Evolutionary conservation across 2,797 vertebrate genomes (phyloP), one percentile per base, ranked within the genome.

Genomic region (Anniella stebbinsi): DNA sequence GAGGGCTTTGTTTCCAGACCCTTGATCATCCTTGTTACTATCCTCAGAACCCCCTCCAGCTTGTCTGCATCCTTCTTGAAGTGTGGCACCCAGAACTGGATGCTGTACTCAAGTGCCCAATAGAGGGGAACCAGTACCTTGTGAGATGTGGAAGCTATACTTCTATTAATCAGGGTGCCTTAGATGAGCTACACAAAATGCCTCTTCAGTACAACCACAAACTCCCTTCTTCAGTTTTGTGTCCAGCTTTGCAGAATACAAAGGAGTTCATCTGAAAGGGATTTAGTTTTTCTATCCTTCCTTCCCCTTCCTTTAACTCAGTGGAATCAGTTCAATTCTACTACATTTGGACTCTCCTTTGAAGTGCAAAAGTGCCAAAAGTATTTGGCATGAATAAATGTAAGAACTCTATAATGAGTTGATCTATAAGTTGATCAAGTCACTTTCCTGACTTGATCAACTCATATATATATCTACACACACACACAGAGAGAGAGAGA

Each of bases 261-360:
- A 78, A 78, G 85, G 93, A 67, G 36, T 89, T 89, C 57, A 92
- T 93, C 92, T 94, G 80, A 91, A 95, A 90, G 93, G 91, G 10
- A 87, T 90, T 94, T 94, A 17, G 57, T 25, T 93, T 21, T 28
- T 41, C 54, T 89, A 83, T 85, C 28, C 30, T 80, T 23, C 28
- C 80, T 66, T n/a, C 18, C 87, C 1, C 90, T 94, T 93, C 86
- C 48, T 85, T 3, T 86, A n/a, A 83, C 41, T 13, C 70, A 33
- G 63, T 78, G 80, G 89, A 92, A 90, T 92, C 82, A 0, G 23
- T 88, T 81, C 6, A n/a, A 41, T 88, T 92, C 77, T n/a, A 86
- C 75, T 88, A 70, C 33, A 72, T 92, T 94, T 93, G 92, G 70
- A 25, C 36, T 93, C 89, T 92, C 92, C 30, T 51, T 93, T 86